A percentile compares a stretch with the other conserved stretches of the same genome.
Conservation (phyloP, 1,140 invertebrate species). For the Saccostrea cuccullata region DNA sequence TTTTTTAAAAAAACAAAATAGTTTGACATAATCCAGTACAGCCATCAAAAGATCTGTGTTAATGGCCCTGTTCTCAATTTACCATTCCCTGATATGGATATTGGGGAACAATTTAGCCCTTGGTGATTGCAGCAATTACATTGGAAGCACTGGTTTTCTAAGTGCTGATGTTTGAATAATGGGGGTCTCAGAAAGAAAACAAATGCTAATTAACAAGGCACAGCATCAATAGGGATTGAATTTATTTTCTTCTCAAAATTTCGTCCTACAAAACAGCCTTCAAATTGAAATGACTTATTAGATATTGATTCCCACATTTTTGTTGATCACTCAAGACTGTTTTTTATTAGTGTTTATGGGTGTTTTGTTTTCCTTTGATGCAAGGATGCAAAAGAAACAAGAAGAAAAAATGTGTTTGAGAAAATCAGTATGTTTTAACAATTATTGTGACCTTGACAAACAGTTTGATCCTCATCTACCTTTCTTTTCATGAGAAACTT, state of each 20-base stretch:
- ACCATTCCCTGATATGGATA: constrained; percentile 20
- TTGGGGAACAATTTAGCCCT: constrained; percentile 18
- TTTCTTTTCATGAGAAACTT: no score
- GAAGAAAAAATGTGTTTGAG: no score
- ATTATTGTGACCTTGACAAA: no score
- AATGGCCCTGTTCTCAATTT: constrained; percentile 7
- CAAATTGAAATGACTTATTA: not conserved
- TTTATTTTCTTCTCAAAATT: not conserved
- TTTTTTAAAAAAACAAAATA: not conserved
- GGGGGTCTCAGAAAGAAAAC: constrained; percentile 18
- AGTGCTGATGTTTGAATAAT: not conserved
- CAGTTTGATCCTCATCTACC: no score
- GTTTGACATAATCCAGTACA: constrained; percentile 20
- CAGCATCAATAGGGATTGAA: constrained; percentile 1
- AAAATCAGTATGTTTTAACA: no score
- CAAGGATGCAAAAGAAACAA: no score
- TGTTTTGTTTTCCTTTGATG: no score
- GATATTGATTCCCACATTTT: not conserved
- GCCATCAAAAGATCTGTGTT: constrained; percentile 23
- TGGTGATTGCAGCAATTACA: not conserved
- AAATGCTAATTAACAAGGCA: constrained; percentile 26
- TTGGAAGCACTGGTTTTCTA: not conserved
- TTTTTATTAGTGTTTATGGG: no score
- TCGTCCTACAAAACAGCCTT: not conserved
- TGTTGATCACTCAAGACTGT: not conserved